phyloP scores from a whole-genome alignment of 2,888 invertebrate genomes.

The Hypena proboscidalis region DNA sequence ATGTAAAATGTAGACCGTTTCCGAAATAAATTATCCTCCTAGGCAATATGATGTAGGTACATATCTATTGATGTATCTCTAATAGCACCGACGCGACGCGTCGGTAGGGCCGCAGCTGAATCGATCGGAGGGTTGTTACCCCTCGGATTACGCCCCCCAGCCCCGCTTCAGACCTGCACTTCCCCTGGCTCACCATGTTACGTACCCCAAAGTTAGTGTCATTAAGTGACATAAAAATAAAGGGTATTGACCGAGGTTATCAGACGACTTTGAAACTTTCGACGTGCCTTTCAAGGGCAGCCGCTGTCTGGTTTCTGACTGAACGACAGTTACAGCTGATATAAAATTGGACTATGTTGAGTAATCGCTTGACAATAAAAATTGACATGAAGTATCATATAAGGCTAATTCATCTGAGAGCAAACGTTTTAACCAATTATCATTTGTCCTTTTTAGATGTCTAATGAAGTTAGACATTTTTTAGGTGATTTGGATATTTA shows the following conservation, averaged over 20 bases:
- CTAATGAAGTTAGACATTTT: too few relatives aligned
- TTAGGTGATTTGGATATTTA: too few relatives aligned
- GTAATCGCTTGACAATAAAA: too few relatives aligned
- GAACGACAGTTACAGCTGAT: too few relatives aligned
- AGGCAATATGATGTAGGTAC: slow-evolving; percentile 3
- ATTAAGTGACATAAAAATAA: slow-evolving; percentile 46
- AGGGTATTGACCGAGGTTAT: slow-evolving; percentile 60
- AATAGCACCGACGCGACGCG: slow-evolving; percentile 17
- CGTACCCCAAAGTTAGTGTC: slow-evolving; percentile 37
- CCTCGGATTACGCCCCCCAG: slow-evolving; percentile 26
- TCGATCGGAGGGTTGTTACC: slow-evolving; percentile 59
- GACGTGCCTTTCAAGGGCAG: too few relatives aligned
- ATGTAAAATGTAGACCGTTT: too few relatives aligned
- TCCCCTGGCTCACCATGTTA: slow-evolving; percentile 30
- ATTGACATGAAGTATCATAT: too few relatives aligned
- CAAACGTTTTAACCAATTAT: too few relatives aligned
- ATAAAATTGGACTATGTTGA: too few relatives aligned
- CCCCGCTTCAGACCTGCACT: slow-evolving; percentile 28
- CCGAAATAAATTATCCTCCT: background rate
- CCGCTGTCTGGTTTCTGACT: too few relatives aligned
- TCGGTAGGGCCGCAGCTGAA: slow-evolving; percentile 43
- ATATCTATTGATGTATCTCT: background rate
- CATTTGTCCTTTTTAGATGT: too few relatives aligned
- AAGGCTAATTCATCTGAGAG: too few relatives aligned
- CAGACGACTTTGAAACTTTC: slow-evolving; percentile 61